phyloP scores from a whole-genome alignment of 2,888 invertebrate genomes.

The Tachina lurida region DNA sequence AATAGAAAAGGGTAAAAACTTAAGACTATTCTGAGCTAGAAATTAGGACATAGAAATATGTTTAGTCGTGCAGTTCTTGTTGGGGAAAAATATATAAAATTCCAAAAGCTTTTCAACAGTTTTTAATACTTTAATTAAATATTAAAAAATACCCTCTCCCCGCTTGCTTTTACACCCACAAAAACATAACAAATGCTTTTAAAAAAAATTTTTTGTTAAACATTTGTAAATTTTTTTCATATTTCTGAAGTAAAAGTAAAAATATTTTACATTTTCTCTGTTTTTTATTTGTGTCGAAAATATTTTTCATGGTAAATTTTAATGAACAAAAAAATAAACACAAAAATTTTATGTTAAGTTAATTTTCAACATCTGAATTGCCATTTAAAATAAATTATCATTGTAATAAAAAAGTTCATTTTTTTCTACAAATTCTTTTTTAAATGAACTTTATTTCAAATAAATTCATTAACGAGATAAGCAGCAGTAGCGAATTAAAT shows the following conservation, averaged over 20 bases:
- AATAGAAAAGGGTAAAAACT: too few relatives aligned
- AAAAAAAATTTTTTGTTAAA: not conserved
- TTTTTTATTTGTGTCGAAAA: constrained; percentile 13
- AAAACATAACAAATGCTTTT: not conserved
- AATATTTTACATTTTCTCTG: constrained; percentile 16
- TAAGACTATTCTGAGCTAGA: not conserved
- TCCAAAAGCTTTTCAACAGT: not conserved
- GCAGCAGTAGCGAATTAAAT: constrained; percentile 2
- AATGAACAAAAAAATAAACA: not conserved
- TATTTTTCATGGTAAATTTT: constrained; percentile 55
- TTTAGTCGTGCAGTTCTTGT: not conserved
- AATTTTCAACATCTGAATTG: constrained; percentile 22
- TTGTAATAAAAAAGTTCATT: not conserved
- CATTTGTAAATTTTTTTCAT: constrained; percentile 38
- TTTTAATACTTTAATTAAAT: not conserved
- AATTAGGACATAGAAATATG: too few relatives aligned
- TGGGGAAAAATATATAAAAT: not conserved
- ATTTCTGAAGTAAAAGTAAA: constrained; percentile 4
- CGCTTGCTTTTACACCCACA: not conserved
- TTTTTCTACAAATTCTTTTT: not conserved
- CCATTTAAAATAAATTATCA: not conserved
- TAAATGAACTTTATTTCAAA: constrained; percentile 59
- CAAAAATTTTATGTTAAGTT: not conserved
- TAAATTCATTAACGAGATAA: constrained; percentile 41
- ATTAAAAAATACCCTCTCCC: not conserved